phyloP scores from a whole-genome alignment of 2,797 vertebrate species.

The Apogon talboti region DNA sequence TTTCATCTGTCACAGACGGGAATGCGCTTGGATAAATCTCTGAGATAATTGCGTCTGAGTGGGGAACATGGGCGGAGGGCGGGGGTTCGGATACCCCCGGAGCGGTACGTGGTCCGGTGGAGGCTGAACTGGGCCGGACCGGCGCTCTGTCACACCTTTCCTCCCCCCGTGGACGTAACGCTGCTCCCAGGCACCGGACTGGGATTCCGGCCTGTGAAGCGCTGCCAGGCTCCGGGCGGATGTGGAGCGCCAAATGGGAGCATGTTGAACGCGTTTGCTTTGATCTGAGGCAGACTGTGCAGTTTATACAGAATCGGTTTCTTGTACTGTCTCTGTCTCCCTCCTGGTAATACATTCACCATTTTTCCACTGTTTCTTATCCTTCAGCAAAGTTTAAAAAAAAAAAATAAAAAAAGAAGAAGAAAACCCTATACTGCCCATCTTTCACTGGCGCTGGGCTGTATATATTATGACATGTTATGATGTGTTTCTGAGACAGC shows the following conservation, averaged over 20 bases:
- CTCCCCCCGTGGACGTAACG: conserved; percentile 20
- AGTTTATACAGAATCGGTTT: conserved; percentile 67
- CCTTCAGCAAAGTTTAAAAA: conserved; percentile 54
- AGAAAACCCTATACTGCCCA: conserved; percentile 2
- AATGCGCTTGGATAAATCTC: conserved; percentile 42
- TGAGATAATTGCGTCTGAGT: not conserved
- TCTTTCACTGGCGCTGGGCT: conserved; percentile 40
- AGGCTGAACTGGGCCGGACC: conserved; percentile 41
- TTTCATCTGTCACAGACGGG: conserved; percentile 17
- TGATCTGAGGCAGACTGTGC: conserved; percentile 70
- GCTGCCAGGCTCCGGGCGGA: conserved; percentile 66
- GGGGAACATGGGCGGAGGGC: no score
- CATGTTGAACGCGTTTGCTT: conserved; percentile 74
- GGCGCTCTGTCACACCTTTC: conserved; percentile 49
- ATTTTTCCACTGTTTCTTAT: conserved; percentile 57
- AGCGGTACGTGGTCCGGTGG: no score
- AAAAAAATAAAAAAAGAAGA: conserved; percentile 16
- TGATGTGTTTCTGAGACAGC: conserved; percentile 55
- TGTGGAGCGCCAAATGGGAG: conserved; percentile 66
- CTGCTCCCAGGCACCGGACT: conserved; percentile 49
- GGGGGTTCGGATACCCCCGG: no score
- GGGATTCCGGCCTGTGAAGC: conserved; percentile 67
- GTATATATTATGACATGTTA: conserved; percentile 61
- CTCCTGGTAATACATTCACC: conserved; percentile 60
- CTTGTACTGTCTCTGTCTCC: conserved; percentile 61